Conservation (phyloP, 1,140 invertebrate genomes). For the Euwallacea similis region DNA sequence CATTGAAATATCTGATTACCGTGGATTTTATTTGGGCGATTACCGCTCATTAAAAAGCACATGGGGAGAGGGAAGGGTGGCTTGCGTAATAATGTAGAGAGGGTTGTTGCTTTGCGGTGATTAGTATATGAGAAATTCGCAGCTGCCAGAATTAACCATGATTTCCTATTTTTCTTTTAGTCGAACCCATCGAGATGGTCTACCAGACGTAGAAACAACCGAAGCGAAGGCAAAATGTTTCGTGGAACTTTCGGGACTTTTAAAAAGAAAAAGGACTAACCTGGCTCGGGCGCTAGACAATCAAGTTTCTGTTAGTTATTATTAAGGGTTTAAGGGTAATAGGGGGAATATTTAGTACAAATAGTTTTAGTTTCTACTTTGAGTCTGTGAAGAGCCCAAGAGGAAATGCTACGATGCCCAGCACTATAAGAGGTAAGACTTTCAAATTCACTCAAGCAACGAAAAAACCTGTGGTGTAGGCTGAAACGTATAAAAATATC, state of each 20-base stretch:
- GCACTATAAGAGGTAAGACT: constrained; percentile 52
- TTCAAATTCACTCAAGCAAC: background rate
- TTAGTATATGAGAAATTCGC: too few species aligned
- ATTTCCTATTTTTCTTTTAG: constrained; percentile 11
- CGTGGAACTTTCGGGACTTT: constrained; percentile 41
- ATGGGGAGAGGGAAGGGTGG: too few species aligned
- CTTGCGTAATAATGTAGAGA: too few species aligned
- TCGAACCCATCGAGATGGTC: background rate
- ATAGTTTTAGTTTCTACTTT: constrained; percentile 9
- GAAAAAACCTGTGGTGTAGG: too few species aligned
- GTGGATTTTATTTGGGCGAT: background rate
- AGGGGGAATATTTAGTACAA: constrained; percentile 12
- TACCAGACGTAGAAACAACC: background rate
- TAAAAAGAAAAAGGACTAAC: constrained; percentile 45
- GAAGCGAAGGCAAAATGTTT: constrained; percentile 30
- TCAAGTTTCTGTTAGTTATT: too few species aligned
- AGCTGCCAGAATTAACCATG: too few species aligned
- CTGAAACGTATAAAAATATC: too few species aligned
- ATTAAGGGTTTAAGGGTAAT: constrained; percentile 26
- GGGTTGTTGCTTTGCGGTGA: too few species aligned
- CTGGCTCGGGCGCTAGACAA: background rate
- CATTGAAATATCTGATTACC: background rate
- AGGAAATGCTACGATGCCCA: constrained; percentile 52
- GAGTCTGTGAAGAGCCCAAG: constrained; percentile 3
- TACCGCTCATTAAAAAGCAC: too few species aligned